Evolutionary conservation across 64 coral and sea anemone genomes (phyloP).

Genomic region (Montipora cactus): DNA sequence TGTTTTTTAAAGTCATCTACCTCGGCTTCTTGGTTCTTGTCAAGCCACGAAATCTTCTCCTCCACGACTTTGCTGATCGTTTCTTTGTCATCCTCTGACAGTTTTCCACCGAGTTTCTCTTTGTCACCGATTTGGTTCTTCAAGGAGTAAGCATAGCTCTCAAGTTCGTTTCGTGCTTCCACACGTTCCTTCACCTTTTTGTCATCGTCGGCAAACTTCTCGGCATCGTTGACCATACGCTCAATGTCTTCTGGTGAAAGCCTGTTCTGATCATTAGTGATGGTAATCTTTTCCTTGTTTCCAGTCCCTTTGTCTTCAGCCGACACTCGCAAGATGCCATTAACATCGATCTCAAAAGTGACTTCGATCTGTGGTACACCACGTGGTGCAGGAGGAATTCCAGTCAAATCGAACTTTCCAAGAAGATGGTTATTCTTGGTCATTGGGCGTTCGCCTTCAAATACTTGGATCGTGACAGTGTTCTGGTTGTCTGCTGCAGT

Average conservation of each 20-base stretch:
- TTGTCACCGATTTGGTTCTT: conserved; percentile 99
- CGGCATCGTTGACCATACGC: conserved; percentile 99
- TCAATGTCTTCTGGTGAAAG: conserved; percentile 98
- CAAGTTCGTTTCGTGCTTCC: conserved; percentile 94
- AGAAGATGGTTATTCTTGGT: conserved; percentile 98
- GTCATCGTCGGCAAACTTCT: conserved; percentile 99
- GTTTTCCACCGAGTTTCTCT: conserved; percentile 97
- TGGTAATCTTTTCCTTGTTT: conserved; percentile 99
- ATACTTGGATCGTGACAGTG: conserved; percentile 99
- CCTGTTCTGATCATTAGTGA: conserved; percentile 99
- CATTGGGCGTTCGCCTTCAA: conserved; percentile 98
- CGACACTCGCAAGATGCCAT: conserved; percentile 98
- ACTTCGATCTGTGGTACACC: conserved; percentile 99
- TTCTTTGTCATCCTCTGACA: conserved; percentile 96
- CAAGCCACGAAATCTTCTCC: conserved; percentile 93
- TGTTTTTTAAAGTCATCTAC: conserved; percentile 94
- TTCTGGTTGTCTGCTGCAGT: conserved; percentile 99
- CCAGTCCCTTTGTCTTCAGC: conserved; percentile 99
- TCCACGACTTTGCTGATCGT: conserved; percentile 90
- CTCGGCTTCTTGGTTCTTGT: conserved; percentile 94
- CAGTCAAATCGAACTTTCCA: conserved; percentile 97
- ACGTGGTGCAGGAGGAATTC: conserved; percentile 96
- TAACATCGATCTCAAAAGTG: conserved; percentile 99
- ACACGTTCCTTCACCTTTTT: conserved; percentile 95
- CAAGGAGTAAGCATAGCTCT: conserved; percentile 99